Conservation (phyloP, 53 echinoderm and acorn worm species). For the Stichopus horrens region DNA sequence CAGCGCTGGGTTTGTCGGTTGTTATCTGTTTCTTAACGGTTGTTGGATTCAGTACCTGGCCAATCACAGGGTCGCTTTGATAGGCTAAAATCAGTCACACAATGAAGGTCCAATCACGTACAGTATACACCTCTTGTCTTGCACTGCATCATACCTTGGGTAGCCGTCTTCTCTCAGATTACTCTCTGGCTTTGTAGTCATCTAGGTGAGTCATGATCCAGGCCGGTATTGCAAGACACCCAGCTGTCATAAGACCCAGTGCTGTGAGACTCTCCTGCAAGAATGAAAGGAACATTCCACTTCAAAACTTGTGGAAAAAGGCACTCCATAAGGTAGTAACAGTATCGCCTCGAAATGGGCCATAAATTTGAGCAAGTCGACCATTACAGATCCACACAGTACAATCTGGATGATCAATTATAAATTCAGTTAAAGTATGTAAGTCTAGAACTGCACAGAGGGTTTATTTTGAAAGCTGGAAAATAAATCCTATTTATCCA, state of each 20-base stretch:
- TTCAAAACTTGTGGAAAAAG: background rate
- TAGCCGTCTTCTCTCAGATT: background rate
- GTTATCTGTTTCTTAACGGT: background rate
- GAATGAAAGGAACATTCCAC: background rate
- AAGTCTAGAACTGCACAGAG: too few species aligned
- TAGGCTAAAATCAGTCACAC: background rate
- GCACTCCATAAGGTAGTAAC: background rate
- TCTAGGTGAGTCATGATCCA: slow-evolving; percentile 88
- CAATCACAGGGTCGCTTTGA: background rate
- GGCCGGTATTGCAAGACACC: slow-evolving; percentile 70
- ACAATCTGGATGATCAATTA: too few species aligned
- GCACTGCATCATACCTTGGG: background rate
- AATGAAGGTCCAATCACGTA: background rate
- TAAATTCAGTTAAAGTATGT: too few species aligned
- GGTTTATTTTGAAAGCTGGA: too few species aligned
- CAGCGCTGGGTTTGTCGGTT: too few species aligned
- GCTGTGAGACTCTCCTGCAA: slow-evolving; percentile 60
- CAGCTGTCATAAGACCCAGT: slow-evolving; percentile 47
- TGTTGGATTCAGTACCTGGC: background rate
- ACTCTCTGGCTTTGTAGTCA: slow-evolving; percentile 71
- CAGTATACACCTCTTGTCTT: background rate
- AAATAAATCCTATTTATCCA: too few species aligned
- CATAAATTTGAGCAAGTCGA: too few species aligned
- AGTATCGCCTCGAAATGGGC: too few species aligned
- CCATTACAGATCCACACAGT: too few species aligned